Conservation (phyloP, 2,888 invertebrate species). For the Pandemis heparana region DNA sequence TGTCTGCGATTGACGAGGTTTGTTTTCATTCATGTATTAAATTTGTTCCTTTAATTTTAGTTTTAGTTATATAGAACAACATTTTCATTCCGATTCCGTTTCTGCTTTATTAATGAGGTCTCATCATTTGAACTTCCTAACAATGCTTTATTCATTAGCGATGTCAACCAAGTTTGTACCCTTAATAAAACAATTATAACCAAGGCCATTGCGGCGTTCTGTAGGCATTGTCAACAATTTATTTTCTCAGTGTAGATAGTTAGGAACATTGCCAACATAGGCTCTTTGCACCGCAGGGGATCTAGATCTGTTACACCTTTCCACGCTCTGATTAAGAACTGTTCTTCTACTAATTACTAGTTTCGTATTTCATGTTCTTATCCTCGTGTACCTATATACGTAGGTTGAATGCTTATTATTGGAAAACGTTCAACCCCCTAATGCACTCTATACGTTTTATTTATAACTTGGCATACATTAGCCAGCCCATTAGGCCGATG, state of each 20-base stretch:
- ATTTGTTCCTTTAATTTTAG: background rate
- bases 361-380: background rate
- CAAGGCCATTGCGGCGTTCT: conserved; percentile 30
- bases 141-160: conserved; percentile 20
- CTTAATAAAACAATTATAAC: conserved; percentile 34
- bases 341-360: background rate
- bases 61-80: background rate
- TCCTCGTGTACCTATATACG: background rate
- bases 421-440: conserved; percentile 57
- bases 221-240: conserved; percentile 25
- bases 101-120: background rate
- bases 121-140: conserved; percentile 5
- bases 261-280: conserved; percentile 32
- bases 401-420: conserved; percentile 48
- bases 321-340: background rate
- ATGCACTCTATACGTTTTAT: conserved; percentile 62
- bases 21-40: background rate
- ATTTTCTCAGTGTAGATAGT: conserved; percentile 13
- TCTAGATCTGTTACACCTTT: background rate
- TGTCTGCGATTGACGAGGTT: background rate
- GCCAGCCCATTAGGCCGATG: conserved; percentile 70
- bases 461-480: conserved; percentile 72
- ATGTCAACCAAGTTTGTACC: conserved; percentile 28
- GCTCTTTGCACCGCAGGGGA: background rate
- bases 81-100: background rate